Conservation (phyloP, 2,797 vertebrate genomes). For the Gymnothorax javanicus region DNA sequence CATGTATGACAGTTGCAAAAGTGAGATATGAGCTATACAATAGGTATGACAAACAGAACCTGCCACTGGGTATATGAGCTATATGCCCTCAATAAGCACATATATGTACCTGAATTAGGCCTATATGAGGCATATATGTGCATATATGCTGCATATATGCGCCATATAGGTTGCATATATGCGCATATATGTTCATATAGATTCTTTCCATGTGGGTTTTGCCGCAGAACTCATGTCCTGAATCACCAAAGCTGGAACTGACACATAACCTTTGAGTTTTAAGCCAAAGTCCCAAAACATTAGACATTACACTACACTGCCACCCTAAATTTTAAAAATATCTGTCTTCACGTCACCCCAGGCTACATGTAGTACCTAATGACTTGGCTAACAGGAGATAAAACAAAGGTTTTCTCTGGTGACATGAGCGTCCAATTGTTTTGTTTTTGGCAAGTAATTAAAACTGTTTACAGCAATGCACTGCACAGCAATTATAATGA, state of each 20-base stretch:
- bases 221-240: neutral
- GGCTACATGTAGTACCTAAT: constrained; percentile 33
- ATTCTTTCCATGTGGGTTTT: no score
- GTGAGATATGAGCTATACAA: no score
- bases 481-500: neutral
- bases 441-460: constrained; percentile 12
- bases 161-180: no score
- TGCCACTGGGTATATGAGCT: no score
- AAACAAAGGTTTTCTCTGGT: constrained; percentile 17
- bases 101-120: no score
- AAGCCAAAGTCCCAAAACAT: neutral
- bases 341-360: neutral
- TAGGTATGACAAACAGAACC: no score
- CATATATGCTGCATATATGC: no score
- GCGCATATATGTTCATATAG: no score
- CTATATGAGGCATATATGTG: no score
- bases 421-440: neutral
- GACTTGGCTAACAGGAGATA: constrained; percentile 12
- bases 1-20: no score
- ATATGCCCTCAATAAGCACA: no score
- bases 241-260: neutral
- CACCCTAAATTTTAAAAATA: neutral
- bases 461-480: neutral
- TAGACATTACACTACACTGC: neutral
- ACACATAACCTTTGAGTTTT: neutral